Base-by-base conservation (phyloP, 1,140 invertebrate genomes). In the Heterodera schachtii region DNA sequence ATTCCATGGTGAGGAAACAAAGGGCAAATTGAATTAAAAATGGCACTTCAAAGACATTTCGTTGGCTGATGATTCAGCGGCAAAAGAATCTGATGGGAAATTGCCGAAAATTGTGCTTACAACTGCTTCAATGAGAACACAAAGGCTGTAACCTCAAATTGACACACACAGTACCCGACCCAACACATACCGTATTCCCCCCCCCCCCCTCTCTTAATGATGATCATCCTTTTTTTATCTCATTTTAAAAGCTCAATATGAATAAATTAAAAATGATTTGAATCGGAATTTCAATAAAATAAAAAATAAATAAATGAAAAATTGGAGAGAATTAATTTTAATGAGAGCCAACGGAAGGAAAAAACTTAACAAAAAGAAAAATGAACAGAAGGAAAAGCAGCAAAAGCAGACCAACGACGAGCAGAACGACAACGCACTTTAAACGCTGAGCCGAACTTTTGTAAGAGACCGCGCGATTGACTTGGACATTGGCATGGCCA, bases 91-190 rank as follows among this genome's bases (percentile, higher is more conserved):
- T 13, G 77, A 71, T 47, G 77, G 60, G n/a, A 52, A 46, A 11
- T 13, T 43, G 46, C 77, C 77, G n/a, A 47, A 69, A 69, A 78
- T 78, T 78, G 77, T 78, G 46, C 47, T 78, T 16, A 78, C 64
- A 43, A 78, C 60, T 49, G 77, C 77, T 21, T 78, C 77, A 44
- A 31, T 69, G 77, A 78, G 49, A 78, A 78, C 69, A 44, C 66
- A 70, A 5, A 64, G 57, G n/a, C 77, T 78, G 21, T 78, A 49
- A 78, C 44, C 44, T 73, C 21, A 73, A 73, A 41, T 74, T n/a
- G 52, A 74, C n/a, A 21, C 52, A 2, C 46, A 41, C 31, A 31
- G 31, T 74, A 8, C 41, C 8, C 52, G 46, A 7, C 46, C 31
- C 31, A 1, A 31, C 31, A 31, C 31, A 31, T 31, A 31, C 31